phyloP scores from a whole-genome alignment of 2,888 invertebrate species.

The Lasioglossum malachurum region DNA sequence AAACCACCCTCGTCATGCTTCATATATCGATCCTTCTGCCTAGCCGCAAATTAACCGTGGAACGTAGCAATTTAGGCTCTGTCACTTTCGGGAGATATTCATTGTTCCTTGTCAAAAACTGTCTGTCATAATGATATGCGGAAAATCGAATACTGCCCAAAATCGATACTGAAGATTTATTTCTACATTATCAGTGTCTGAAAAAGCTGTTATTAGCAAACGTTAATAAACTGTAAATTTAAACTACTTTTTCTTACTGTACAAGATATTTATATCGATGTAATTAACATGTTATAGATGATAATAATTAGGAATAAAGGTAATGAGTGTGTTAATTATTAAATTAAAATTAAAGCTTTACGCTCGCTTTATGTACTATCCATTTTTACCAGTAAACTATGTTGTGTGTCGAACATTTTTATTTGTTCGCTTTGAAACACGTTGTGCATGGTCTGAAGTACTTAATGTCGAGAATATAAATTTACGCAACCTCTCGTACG shows the following conservation, averaged over 20 bases:
- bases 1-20: slow-evolving; percentile 67
- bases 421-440: neutral
- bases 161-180: neutral
- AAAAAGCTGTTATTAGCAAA: neutral
- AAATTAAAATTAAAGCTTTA: too few species aligned
- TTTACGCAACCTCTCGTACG: neutral
- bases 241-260: neutral
- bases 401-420: neutral
- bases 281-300: neutral
- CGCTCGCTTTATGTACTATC: neutral
- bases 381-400: neutral
- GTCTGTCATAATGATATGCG: neutral
- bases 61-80: slow-evolving; percentile 22
- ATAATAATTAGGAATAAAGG: neutral
- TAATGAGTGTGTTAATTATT: neutral
- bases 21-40: slow-evolving; percentile 52
- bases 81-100: slow-evolving; percentile 12
- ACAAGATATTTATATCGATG: neutral
- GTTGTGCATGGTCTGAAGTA: too few species aligned
- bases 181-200: neutral
- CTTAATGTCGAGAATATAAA: neutral
- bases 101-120: slow-evolving; percentile 2
- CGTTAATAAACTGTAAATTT: neutral
- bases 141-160: neutral
- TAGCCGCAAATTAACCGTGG: slow-evolving; percentile 62